A percentile compares a stretch with the other conserved stretches of the same genome.
Evolutionary conservation across 2,113 vertebrate genomes (phyloP).

Genomic region (Paradoxurus hermaphroditus): DNA sequence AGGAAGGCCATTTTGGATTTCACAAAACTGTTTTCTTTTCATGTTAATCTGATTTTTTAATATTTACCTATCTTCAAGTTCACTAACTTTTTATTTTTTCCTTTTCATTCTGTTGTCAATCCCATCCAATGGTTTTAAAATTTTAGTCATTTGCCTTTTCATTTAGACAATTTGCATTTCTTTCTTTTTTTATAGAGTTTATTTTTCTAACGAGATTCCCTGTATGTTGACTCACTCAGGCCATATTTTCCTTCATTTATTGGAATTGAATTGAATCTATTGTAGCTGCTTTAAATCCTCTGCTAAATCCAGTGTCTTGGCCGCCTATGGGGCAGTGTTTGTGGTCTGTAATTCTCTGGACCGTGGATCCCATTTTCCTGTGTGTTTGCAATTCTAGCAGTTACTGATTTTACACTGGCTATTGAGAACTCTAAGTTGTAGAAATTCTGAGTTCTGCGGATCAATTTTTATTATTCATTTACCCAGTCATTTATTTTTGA

Average conservation of each 20-base stretch:
- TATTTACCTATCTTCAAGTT: not conserved
- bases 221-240: not conserved
- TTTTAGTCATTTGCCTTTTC: conserved; percentile 10
- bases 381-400: not conserved
- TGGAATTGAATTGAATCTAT: not conserved
- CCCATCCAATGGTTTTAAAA: not conserved
- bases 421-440: not conserved
- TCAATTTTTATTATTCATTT: not conserved
- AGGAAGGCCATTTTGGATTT: conserved; percentile 32
- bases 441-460: not conserved
- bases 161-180: not conserved
- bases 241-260: not conserved
- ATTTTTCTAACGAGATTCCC: not conserved
- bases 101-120: not conserved
- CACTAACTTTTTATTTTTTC: not conserved
- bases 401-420: not conserved
- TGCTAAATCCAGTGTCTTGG: not conserved
- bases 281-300: not conserved
- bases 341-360: not conserved
- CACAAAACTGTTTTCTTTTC: not conserved
- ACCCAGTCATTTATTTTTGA: too few relatives aligned
- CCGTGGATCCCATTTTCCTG: not conserved
- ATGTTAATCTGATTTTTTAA: not conserved
- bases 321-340: not conserved
- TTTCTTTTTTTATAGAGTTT: not conserved